Base-by-base conservation (phyloP, 2,797 vertebrate species). In the Distichodus sexfasciatus region DNA sequence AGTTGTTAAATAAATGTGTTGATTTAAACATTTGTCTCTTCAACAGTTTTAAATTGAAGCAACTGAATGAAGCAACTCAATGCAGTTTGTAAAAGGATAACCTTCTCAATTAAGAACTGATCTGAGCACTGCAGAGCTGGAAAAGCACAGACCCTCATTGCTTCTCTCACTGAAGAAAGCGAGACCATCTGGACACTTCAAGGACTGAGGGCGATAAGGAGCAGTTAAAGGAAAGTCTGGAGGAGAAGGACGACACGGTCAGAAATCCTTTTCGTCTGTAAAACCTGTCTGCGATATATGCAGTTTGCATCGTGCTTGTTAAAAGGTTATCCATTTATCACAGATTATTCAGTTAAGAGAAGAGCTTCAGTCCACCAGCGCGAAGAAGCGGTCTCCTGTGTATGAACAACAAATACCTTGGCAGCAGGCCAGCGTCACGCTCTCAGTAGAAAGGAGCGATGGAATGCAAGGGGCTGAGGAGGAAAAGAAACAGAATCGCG, bases 131-230 rank as follows among this genome's bases (percentile, higher is more conserved):
- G 33, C 58, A 46, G 46, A 68, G 23, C 6, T 75, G 44, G 66
- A 75, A 54, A 64, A 10, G 33, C 71, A 9, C 80, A 78, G 23
- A 79, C 84, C 40, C 78, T 83, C n/a, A 66, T 80, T 33, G 74
- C 59, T 12, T 69, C 63, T 40, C 77, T 93, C 35, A 69, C 71
- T 31, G 80, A 82, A 38, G 88, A 90, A 71, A n/a, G n/a, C 87
- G 82, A 61, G 81, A 87, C 11, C 76, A 85, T 17, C 86, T 95
- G 87, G 58, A 63, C 36, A 1, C 66, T 91, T 55, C 80, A 90
- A 38, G 31, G 6, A 2, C 55, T 78, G 41, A 78, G 50, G 73
- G 72, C 15, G 84, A 88, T 59, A 84, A 72, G 50, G 79, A 77
- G 14, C 82, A 69, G 26, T 26, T 90, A 31, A 77, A 79, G 69